Base-by-base conservation (phyloP, 1,140 invertebrate species). In the Luehdorfia chinensis region DNA sequence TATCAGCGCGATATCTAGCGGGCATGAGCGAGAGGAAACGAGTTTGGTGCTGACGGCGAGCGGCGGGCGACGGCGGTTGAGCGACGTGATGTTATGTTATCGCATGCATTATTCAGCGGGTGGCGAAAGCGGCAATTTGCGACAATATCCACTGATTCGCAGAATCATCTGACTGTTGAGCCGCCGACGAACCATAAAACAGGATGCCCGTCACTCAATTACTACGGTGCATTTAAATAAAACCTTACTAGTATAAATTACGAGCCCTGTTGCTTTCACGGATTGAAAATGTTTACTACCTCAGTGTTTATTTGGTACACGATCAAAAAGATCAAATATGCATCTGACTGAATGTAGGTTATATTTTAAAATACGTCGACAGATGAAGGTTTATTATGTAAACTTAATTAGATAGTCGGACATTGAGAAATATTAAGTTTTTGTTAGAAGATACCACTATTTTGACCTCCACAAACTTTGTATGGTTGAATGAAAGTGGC, bases 41-140 rank as follows among this genome's bases (percentile, higher is more conserved):
- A 34, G 58, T 64, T 64, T 56, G 47, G 34, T 55, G 54, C 41
- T 33, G 50, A 18, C 37, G 41, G 49, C 33, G 57, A 48, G 47
- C 16, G 39, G 54, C 52, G 49, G 39, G 56, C 36, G 64, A 61
- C 55, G 46, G 53, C 56, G 57, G 61, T 55, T 55, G 59, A 62
- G 61, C 64, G 70, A 83, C 71, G 78, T 83, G 78, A 84, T 77
- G 78, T 75, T 83, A 85, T 83, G 75, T 75, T 84, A 80, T 84
- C 77, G 69, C 76, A 86, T 86, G 75, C 73, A 84, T 86, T 75
- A 86, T 86, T 80, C 83, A 86, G 67, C 68, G 67, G 68, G 67
- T 66, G 79, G 81, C 81, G 81, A 85, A 85, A 85, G 81, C 81
- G 73, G 77, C 75, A 80, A 85, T 85, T 81, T 85, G 81, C 79